These are phyloP conservation scores for Euzophera pinguis DNA, from an alignment of 2,888 invertebrate genomes.

Conservation along the genomic window DNA sequence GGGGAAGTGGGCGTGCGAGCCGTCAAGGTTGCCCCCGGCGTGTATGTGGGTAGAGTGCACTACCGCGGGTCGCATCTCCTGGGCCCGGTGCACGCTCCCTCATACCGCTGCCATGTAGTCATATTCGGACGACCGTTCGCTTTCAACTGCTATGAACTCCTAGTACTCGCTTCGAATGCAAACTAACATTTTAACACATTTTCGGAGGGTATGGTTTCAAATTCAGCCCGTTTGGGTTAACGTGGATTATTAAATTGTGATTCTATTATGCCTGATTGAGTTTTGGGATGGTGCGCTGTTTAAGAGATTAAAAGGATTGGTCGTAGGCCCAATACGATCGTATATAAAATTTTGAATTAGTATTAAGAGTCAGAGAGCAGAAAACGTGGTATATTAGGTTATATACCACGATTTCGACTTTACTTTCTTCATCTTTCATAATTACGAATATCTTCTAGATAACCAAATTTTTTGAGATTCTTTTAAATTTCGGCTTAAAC, in stretches of 20 bases:
- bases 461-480: no score
- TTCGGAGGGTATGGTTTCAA: background rate
- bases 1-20: conserved; percentile 41
- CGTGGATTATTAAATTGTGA: background rate
- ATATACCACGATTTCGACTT: no score
- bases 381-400: no score
- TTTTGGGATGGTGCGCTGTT: no score
- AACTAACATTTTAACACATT: conserved; percentile 9
- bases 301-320: no score
- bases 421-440: no score
- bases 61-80: conserved; percentile 45
- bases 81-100: conserved; percentile 49
- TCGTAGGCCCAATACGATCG: no score
- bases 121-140: conserved; percentile 61
- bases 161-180: conserved; percentile 37
- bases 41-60: conserved; percentile 48
- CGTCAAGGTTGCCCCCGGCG: conserved; percentile 40
- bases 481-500: background rate
- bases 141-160: conserved; percentile 65
- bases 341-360: no score
- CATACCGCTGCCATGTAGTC: conserved; percentile 58
- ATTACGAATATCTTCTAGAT: no score
- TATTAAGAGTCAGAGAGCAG: no score
- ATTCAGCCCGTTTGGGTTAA: background rate
- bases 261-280: background rate